Conservation (phyloP, 2,113 vertebrate species). For the Gorsachius goisagi region DNA sequence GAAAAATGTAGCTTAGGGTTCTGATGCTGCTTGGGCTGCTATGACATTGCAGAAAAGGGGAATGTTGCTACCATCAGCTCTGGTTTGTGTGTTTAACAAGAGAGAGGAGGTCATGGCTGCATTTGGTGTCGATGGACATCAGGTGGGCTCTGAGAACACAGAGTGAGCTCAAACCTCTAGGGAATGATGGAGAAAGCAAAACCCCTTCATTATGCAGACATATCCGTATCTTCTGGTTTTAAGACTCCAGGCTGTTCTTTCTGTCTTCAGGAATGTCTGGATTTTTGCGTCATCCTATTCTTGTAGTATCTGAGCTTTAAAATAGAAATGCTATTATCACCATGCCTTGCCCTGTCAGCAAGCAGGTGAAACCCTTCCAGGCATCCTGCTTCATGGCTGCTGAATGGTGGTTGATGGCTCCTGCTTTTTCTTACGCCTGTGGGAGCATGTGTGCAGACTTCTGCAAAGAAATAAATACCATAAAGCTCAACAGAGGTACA, state of each 20-base stretch:
- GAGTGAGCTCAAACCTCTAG: background rate
- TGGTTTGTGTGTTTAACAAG: background rate
- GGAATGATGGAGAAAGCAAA: background rate
- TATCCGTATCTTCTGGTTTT: background rate
- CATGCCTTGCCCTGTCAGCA: background rate
- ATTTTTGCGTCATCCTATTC: background rate
- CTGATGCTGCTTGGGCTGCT: background rate
- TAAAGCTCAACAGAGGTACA: background rate
- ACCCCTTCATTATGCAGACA: background rate
- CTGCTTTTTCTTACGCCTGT: background rate
- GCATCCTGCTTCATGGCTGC: background rate
- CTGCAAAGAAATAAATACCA: background rate
- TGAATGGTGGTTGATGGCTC: background rate
- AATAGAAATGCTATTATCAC: background rate
- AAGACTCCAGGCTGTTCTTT: background rate
- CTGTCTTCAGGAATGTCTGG: background rate
- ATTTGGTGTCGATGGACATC: rapidly evolving
- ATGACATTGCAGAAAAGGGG: background rate
- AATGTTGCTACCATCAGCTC: background rate
- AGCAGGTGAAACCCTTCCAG: background rate
- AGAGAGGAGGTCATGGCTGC: background rate
- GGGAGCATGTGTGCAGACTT: background rate
- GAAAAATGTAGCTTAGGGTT: background rate
- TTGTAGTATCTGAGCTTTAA: background rate
- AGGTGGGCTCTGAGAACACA: background rate